Base-by-base conservation (phyloP, 2,888 invertebrate genomes). In the Leptinotarsa peninsularis region DNA sequence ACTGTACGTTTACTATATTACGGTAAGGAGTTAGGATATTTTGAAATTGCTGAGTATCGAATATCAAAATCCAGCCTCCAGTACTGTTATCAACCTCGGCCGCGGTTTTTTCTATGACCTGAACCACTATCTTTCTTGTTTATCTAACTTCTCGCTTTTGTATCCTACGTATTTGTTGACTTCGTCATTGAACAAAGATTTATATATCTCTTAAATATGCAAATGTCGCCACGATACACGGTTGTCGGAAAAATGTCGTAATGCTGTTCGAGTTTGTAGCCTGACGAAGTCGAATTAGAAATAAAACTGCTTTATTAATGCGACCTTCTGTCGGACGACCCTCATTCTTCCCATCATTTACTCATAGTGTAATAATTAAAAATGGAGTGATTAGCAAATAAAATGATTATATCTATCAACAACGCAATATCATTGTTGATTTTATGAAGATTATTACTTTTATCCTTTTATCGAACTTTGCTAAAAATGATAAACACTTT, bases 131-230 rank as follows among this genome's bases (percentile, higher is more conserved):
- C 69, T 58, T 23, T 58, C 58, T 58, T 14, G 56, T 54, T 43
- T 52, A 54, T 52, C 23, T 18, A 43, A 27, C 56, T 69, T 54
- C n/a, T 14, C 14, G 49, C 13, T 66, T 33, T 4, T 67, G 15
- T 5, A 52, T 15, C 27, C 27, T 63, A 63, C 63, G 33, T 63
- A 33, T 13, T 18, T 58, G 14, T 58, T 21, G 56, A 63, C 4
- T 27, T 63, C n/a, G 63, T 33, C 63, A 63, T 63, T 63, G 63
- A 63, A 63, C 2, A 33, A 63, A 63, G 63, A 63, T 63, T 63
- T 63, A 63, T 63, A 63, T 63, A 63, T 63, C 63, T 63, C 27
- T 17, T 63, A 15, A 63, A 63, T 63, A 63, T 63, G 63, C 63
- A 63, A 63, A 63, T 63, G 43, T 63, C 43, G 63, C 63, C 63